These are phyloP conservation scores for Axea sp. DNA, from an alignment of 2,888 invertebrate genomes.

Conservation along the genomic window DNA sequence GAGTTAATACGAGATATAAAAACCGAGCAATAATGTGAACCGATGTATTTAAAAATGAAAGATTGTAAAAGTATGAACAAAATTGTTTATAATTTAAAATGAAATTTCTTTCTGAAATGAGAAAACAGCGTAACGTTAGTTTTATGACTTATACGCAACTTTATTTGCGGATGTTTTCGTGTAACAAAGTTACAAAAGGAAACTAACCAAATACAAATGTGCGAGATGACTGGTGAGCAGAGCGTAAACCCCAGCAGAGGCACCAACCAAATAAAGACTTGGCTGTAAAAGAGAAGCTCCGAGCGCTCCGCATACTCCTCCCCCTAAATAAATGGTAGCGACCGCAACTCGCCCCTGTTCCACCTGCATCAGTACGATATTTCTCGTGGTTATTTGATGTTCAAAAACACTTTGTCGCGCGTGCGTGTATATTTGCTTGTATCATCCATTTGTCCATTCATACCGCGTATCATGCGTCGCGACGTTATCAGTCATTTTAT, in stretches of 20 bases:
- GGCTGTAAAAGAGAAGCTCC: constrained; percentile 89
- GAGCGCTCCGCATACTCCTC: constrained; percentile 88
- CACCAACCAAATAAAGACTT: constrained; percentile 88
- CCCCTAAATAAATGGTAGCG: constrained; percentile 86
- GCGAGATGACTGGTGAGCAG: constrained; percentile 92
- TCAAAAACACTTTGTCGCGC: constrained; percentile 9
- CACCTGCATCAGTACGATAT: constrained; percentile 75
- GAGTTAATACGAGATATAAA: too few species aligned
- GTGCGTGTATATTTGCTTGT: constrained; percentile 6
- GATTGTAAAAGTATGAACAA: background rate
- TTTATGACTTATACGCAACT: constrained; percentile 3
- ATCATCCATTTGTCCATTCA: too few species aligned
- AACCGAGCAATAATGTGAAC: too few species aligned
- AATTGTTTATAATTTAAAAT: background rate
- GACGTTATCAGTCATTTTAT: too few species aligned
- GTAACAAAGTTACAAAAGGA: constrained; percentile 26
- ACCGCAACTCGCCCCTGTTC: constrained; percentile 89
- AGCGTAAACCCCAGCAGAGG: constrained; percentile 94
- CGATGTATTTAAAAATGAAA: too few species aligned
- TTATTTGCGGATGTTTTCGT: constrained; percentile 14
- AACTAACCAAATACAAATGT: constrained; percentile 86
- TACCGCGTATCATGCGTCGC: too few species aligned
- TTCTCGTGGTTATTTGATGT: constrained; percentile 38
- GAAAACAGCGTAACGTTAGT: background rate
- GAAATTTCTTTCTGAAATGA: too few species aligned